Evolutionary conservation across 2,888 invertebrate genomes (phyloP), one percentile per base, ranked within the genome.

Genomic region (Nomada fucata): DNA sequence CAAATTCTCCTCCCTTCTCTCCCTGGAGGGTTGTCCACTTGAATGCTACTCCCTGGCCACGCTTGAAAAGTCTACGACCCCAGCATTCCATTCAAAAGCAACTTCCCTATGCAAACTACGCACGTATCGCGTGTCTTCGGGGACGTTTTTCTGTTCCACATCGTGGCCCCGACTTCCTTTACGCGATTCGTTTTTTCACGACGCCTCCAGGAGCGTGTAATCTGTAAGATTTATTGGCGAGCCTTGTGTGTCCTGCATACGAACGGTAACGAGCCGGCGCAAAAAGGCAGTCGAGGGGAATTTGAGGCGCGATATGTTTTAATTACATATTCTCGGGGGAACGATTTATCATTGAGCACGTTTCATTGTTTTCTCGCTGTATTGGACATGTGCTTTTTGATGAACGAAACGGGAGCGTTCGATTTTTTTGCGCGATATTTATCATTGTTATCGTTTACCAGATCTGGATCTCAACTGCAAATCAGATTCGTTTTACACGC

Each of bases 1-100:
- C 92, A 91, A 91, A 88, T 86, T 79, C 73, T 47, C 67, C 59
- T 59, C 50, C 68, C 53, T 60, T 52, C 63, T 63, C 57, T 29
- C 64, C 47, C 74, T 55, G 44, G 75, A 70, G 82, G 57, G 60
- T 71, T 57, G 55, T 76, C 82, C 65, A 73, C 75, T 75, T 64
- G 69, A 76, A 86, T 50, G 68, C 53, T 50, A 52, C 67, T 64
- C 72, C 59, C 65, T 79, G 63, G 55, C 60, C 59, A 60, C 52
- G 63, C 50, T 59, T 47, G 57, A 71, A 70, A 76, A 73, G 71
- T 79, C 60, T 52, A 53, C 44, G 20, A 9, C 69, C 61, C 60
- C 65, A 47, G 69, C 63, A 5, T 74, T 55, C 55, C 73, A 73
- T 83, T 83, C 73, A 44, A 23, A 53, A 69, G 57, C 50, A 47